Evolutionary conservation across 30 jellyfish, hydroid and myxozoan genomes (phyloP), one percentile per base, ranked within the genome.

Genomic region (Aurelia aurita): DNA sequence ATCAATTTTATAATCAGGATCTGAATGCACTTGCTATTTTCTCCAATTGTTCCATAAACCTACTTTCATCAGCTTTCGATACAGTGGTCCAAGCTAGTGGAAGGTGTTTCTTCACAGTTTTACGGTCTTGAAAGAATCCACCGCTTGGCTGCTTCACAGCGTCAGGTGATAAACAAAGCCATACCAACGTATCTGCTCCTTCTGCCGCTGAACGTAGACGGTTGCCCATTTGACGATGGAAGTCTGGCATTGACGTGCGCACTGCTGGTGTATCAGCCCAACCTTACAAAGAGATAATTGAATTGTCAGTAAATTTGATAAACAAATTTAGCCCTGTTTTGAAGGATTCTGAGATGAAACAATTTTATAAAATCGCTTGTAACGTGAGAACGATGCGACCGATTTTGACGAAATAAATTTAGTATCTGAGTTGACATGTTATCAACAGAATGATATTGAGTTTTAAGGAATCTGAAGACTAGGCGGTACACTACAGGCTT

Each of bases 261-360:
- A 90, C 97, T 19, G 92, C 97, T 6, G 97, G 97, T 9, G 97
- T 90, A 61, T 90, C 97, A 12, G 96, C 95, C 97, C 97, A 90
- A 25, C 97, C 97, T 83, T 44, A 8, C 13, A 6, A 31, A 31
- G 5, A 31, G 1, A 39, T 1, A 39, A 39, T 39, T 0, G 9
- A 9, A 39, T 1, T 39, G 51, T 39, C 1, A 39, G 51, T 6
- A 39, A n/a, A n/a, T n/a, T n/a, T n/a, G n/a, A n/a, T n/a, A n/a
- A n/a, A n/a, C n/a, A n/a, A n/a, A n/a, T n/a, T n/a, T n/a, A n/a
- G n/a, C n/a, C n/a, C n/a, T n/a, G n/a, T n/a, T n/a, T n/a, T n/a
- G n/a, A n/a, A n/a, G n/a, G n/a, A n/a, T n/a, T n/a, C n/a, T n/a
- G n/a, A n/a, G n/a, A n/a, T n/a, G n/a, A n/a, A n/a, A n/a, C n/a